Evolutionary conservation across 2,888 invertebrate genomes (phyloP).

Genomic region (Esperia sulphurella): DNA sequence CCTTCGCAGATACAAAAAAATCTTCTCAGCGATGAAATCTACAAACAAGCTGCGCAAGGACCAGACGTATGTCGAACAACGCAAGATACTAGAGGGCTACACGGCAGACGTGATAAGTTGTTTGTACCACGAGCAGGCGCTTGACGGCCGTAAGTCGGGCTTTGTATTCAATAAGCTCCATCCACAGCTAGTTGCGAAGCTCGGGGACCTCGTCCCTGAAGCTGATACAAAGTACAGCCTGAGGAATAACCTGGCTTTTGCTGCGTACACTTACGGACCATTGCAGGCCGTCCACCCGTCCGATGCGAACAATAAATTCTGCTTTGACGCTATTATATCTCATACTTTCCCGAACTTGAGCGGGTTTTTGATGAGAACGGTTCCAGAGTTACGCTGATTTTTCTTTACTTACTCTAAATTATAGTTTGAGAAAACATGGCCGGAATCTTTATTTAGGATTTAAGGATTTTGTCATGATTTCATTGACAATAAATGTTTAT

Average conservation of each 20-base stretch:
- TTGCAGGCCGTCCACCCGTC: constrained; percentile 29
- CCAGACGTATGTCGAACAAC: constrained; percentile 29
- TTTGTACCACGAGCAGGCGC: constrained; percentile 47
- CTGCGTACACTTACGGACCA: constrained; percentile 48
- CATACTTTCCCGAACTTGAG: constrained; percentile 41
- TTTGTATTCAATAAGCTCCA: constrained; percentile 49
- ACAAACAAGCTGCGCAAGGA: constrained; percentile 27
- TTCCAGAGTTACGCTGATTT: constrained; percentile 29
- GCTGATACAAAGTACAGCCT: constrained; percentile 51
- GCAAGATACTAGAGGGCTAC: constrained; percentile 39
- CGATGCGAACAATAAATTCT: constrained; percentile 42
- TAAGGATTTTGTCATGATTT: too few relatives aligned
- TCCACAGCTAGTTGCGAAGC: constrained; percentile 44
- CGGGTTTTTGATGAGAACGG: constrained; percentile 40
- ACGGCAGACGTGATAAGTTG: constrained; percentile 55
- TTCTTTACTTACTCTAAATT: not conserved
- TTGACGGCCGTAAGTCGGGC: constrained; percentile 39
- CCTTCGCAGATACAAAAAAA: constrained; percentile 51
- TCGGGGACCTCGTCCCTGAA: constrained; percentile 44
- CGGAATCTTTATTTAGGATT: too few relatives aligned
- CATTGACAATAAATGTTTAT: too few relatives aligned
- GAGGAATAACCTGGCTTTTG: constrained; percentile 57
- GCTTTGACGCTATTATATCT: constrained; percentile 42
- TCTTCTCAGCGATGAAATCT: constrained; percentile 34
- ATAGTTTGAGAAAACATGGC: too few relatives aligned